Base-by-base conservation (phyloP, 2,113 vertebrate species). In the Collichthys lucidus region DNA sequence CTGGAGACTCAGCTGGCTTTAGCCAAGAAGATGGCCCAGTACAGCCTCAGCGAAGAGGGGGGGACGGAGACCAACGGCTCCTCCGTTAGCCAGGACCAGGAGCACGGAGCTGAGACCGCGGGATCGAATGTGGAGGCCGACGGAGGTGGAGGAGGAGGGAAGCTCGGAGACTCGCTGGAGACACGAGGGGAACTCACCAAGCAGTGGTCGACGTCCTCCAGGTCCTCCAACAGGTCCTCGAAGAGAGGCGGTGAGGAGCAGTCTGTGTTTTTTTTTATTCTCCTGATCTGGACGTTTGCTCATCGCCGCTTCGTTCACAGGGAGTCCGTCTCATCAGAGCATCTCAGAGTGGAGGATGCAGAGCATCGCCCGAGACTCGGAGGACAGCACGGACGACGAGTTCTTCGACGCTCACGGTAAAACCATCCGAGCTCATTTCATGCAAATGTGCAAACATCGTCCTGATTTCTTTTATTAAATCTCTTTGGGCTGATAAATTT, bases 311-410 rank as follows among this genome's bases (percentile, higher is more conserved):
- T 3, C 64, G 46, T 65, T 7, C 19, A 6, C 85, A 98, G 97
- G 94, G 4, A 99, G 98, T 67, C 98, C 98, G 10, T 98, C 97
- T 5, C 96, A 96, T 80, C 98, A 98, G 91, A 98, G 95, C 92
- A 94, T 98, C 68, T 97, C 97, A 0, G 97, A 99, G 92, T 99
- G 98, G 98, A 96, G 98, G 89, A 99, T 99, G 97, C 97, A 99
- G 95, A 98, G 97, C 83, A 99, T 99, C 7, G 98, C 97, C 67
- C 94, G 97, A 20, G 97, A 99, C 91, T 99, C 98, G 0, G 98
- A 99, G 2, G 97, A 98, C 91, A 97, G 97, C 91, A 97, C 97
- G 0, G 98, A 98, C 3, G 98, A 99, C 0, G 97, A 99, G 94
- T 99, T 97, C 96, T 99, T 99, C 11, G 98, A 99, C 60, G 97